These are phyloP conservation scores for Hydropsyche tenuis DNA, from an alignment of 1,140 invertebrate species.

Conservation along the genomic window DNA sequence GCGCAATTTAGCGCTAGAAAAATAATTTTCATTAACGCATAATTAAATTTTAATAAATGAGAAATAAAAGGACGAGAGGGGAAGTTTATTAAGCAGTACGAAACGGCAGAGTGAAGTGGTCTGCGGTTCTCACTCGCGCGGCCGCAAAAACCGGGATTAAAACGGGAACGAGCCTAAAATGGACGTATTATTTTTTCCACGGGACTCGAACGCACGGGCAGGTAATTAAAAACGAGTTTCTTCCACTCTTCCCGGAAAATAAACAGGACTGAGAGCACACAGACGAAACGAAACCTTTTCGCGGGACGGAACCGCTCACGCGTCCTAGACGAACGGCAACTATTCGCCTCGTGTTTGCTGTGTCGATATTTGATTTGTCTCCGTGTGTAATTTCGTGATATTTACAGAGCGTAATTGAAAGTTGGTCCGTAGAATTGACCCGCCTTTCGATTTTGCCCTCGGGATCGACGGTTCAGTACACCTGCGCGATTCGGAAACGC, in stretches of 20 bases:
- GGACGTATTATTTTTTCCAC: too few relatives aligned
- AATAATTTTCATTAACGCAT: neutral
- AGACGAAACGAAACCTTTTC: neutral
- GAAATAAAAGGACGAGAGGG: neutral
- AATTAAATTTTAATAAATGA: slow-evolving; percentile 4
- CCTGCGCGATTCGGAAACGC: neutral
- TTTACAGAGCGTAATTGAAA: slow-evolving; percentile 44
- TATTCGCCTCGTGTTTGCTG: slow-evolving; percentile 1
- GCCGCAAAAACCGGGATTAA: neutral
- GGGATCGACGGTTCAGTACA: neutral
- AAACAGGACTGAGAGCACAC: too few relatives aligned
- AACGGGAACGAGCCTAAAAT: neutral
- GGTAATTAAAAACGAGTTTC: too few relatives aligned
- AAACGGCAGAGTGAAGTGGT: neutral
- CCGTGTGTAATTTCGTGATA: slow-evolving; percentile 41
- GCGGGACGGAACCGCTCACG: neutral
- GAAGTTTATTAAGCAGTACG: neutral
- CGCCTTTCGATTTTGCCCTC: neutral
- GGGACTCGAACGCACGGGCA: too few relatives aligned
- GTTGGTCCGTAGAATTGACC: slow-evolving; percentile 10
- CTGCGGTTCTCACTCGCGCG: neutral
- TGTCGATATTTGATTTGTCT: slow-evolving; percentile 34
- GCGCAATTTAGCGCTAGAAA: too few relatives aligned
- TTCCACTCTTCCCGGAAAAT: too few relatives aligned
- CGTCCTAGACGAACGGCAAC: neutral